Evolutionary conservation across 2,888 invertebrate genomes (phyloP).

Genomic region (Agrotis ipsilon): DNA sequence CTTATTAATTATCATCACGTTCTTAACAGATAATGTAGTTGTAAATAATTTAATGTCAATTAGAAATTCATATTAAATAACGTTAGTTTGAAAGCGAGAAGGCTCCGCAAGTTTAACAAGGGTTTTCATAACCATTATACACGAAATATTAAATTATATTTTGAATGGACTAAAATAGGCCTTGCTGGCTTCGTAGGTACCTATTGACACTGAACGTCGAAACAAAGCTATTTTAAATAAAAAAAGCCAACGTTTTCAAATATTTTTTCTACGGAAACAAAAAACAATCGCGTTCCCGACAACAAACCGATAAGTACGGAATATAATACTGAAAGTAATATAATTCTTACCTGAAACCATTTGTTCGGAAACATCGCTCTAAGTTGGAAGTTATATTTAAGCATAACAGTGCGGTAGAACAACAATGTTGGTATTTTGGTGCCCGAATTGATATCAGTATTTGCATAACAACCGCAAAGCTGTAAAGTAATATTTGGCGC

Average conservation of each 20-base stretch:
- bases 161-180: slow-evolving; percentile 17
- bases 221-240: slow-evolving; percentile 5
- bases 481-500: slow-evolving; percentile 74
- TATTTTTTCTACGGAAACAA: slow-evolving; percentile 9
- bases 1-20: not conserved
- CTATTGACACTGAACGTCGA: not conserved
- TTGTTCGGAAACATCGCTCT: slow-evolving; percentile 40
- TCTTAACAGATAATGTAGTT: not conserved
- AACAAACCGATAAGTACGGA: slow-evolving; percentile 29
- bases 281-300: slow-evolving; percentile 19
- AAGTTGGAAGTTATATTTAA: slow-evolving; percentile 42
- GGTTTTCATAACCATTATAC: slow-evolving; percentile 25
- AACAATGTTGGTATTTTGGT: slow-evolving; percentile 67
- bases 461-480: slow-evolving; percentile 73
- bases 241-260: slow-evolving; percentile 16
- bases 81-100: slow-evolving; percentile 24
- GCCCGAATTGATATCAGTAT: slow-evolving; percentile 67
- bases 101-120: slow-evolving; percentile 32
- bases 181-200: slow-evolving; percentile 4
- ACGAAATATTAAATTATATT: slow-evolving; percentile 36
- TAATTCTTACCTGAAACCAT: slow-evolving; percentile 40
- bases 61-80: slow-evolving; percentile 1
- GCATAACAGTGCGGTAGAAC: slow-evolving; percentile 62
- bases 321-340: slow-evolving; percentile 33
- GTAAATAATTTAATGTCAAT: too few species aligned